phyloP scores from a whole-genome alignment of 2,113 vertebrate species.

The Oreotrochilus melanogaster region DNA sequence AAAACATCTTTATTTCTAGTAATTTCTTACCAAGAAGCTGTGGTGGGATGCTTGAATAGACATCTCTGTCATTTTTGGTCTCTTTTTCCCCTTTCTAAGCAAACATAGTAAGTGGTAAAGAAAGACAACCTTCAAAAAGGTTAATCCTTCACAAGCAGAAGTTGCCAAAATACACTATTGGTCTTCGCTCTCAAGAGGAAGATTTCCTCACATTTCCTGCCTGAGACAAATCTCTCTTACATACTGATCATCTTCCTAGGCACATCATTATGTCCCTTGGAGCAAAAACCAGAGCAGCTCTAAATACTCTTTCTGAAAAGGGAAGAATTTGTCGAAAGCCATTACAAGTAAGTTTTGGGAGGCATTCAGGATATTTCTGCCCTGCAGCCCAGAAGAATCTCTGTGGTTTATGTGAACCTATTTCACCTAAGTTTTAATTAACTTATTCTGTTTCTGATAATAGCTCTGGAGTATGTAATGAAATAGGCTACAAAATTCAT shows the following conservation, averaged over 20 bases:
- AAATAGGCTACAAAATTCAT: background rate
- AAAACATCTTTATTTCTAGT: background rate
- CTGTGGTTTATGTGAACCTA: background rate
- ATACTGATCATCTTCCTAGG: background rate
- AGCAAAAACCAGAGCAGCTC: background rate
- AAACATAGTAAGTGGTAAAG: background rate
- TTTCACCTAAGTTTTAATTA: background rate
- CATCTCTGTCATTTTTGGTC: background rate
- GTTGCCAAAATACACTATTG: rapidly evolving
- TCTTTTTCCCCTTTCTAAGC: background rate
- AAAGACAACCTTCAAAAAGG: background rate
- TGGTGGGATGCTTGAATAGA: background rate
- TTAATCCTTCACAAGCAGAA: background rate
- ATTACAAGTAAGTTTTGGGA: background rate
- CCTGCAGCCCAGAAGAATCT: background rate
- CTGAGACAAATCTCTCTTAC: background rate
- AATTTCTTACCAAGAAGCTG: background rate
- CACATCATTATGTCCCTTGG: background rate
- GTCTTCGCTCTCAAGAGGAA: background rate
- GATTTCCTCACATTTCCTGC: background rate
- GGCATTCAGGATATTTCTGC: background rate
- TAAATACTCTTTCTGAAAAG: background rate
- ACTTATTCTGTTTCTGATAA: background rate
- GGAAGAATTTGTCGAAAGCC: background rate
- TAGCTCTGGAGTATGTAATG: background rate